Evolutionary conservation across 2,113 vertebrate genomes (phyloP), one percentile per base, ranked within the genome.

Genomic region (Fregata magnificens): DNA sequence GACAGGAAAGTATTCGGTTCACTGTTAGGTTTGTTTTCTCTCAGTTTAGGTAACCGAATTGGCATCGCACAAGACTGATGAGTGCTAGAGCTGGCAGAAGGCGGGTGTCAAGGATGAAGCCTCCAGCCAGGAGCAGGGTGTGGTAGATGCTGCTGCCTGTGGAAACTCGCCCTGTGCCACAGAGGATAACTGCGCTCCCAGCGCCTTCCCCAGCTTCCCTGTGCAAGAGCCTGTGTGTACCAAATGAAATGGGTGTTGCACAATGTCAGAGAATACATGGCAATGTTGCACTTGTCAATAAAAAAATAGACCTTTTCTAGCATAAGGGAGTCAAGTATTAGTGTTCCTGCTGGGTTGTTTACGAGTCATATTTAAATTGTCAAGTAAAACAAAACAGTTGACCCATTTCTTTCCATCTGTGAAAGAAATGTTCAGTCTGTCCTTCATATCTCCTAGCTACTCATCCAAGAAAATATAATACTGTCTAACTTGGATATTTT

Each of bases 201-300:
- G 10, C 3, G 14, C 4, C 5, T 56, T 22, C 19, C 45, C 19
- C 42, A 32, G 19, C 32, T 62, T 58, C 11, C 15, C 13, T 11
- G 7, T 8, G 22, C 20, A 42, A 47, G 32, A 38, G 21, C 11
- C 13, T 55, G 11, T 8, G 6, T 11, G 21, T 25, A 25, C 32
- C 42, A n/a, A 66, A 52, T 0, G 2, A 40, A 42, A 16, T 2
- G 0, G 10, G 11, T 14, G 21, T 13, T 28, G 8, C 25, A 38
- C 19, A 67, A 1, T 1, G 1, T 61, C 42, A 49, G 36, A 65
- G 21, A 76, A 42, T 4, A 25, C 13, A 29, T 5, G 12, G 38
- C 50, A 45, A 10, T 5, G 16, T 26, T 71, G n/a, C n/a, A 6
- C 10, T 55, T 85, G 56, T 31, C 0, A 0, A 4, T 12, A 5